Base-by-base conservation (phyloP, 2,113 vertebrate species). In the Scytalopus superciliaris region DNA sequence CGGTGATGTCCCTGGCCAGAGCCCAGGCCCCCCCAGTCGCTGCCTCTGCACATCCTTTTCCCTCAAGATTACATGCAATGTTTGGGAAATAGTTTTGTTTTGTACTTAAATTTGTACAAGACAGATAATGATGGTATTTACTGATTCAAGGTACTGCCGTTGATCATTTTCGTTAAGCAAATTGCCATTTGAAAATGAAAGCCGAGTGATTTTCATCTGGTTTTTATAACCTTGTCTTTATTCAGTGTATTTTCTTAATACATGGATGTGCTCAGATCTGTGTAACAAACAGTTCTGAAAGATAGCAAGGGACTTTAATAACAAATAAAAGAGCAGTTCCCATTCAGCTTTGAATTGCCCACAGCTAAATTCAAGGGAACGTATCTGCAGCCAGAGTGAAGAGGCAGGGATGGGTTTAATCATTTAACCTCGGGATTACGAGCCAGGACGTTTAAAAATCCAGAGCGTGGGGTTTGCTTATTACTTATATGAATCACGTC, bases 301-400 rank as follows among this genome's bases (percentile, higher is more conserved):
- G 84, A 87, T 75, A 95, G 93, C 87, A 84, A 94, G 9, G 52
- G 90, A 91, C 93, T 96, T 97, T 95, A 97, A 97, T 96, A 97
- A 95, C 97, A 96, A 96, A 96, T 96, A 95, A 95, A 97, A 96
- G 96, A 97, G 91, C 68, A 69, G 95, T 76, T 96, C 97, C 87
- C 89, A 72, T 96, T 96, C 87, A 81, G 90, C 91, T 95, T 80
- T 67, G 96, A 96, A 96, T 94, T 96, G 97, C 95, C 96, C 92
- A 91, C 94, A 98, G 97, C 97, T 92, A 97, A 97, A 96, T 97
- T 88, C 93, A 82, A 82, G 91, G 83, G 80, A 91, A 92, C 10
- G 7, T 83, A 60, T 97, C 84, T 96, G 42, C 62, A 96, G 87
- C 79, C 76, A 23, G 49, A 91, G 87, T 6, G 70, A 95, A 91